Evolutionary conservation across 2,797 vertebrate genomes (phyloP), one percentile per base, ranked within the genome.

Genomic region (Petrocephalus sullivani): DNA sequence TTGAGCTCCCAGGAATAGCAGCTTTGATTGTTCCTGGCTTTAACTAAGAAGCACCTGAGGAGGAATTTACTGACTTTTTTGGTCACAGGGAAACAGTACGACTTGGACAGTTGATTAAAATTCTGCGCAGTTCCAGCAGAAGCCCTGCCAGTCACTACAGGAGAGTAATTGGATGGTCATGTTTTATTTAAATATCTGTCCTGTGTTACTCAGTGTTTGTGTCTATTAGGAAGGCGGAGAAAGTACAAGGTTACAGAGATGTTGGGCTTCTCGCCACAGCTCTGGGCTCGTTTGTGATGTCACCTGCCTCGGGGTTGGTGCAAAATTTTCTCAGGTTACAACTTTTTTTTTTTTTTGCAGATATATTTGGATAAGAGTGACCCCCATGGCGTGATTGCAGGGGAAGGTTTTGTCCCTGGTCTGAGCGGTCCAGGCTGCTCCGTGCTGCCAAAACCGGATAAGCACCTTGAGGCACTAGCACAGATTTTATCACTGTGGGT

Each of bases 201-300:
- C 33, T 49, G 82, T 12, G 82, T 88, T 83, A 88, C 81, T 71
- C 60, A 88, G 46, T 53, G 49, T 88, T 56, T 56, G 82, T 75
- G 61, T 54, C 4, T 56, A 37, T 41, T 33, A 54, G 83, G 37
- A 57, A 37, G 53, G 81, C 60, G 6, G 16, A 41, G 49, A 23
- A 58, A 60, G 23, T n/a, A 60, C 82, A 71, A 88, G 83, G 83
- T 67, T 23, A 86, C 53, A 46, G 81, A 82, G 83, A 88, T 71
- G 60, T 88, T 60, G 57, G 28, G n/a, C 16, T 28, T 58, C 46
- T 54, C 19, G 4, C 33, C 16, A 33, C 19, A 16, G 49, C 61
- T 5, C 33, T 23, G 46, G 21, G 58, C 41, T 46, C 23, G 21
- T 33, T 41, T 49, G 51, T 57, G 12, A 53, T 53, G 53, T 53